Conservation (phyloP, 2,113 vertebrate genomes). For the Columbina picui region DNA sequence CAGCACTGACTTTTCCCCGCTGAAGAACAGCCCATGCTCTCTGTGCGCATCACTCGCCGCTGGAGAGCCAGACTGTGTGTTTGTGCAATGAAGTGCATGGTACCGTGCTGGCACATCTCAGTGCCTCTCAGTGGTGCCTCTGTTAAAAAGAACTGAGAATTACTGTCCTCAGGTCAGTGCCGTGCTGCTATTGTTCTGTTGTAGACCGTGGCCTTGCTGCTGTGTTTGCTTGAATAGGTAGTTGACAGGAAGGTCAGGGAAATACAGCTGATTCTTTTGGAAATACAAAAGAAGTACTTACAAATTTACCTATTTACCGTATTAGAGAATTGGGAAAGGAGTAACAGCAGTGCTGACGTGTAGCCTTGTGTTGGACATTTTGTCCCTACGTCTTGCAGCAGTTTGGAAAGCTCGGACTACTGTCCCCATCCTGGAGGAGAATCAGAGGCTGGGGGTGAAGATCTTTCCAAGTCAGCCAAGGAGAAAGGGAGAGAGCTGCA, state of each 20-base stretch:
- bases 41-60: neutral
- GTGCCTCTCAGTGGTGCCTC: constrained; percentile 25
- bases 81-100: constrained; percentile 55
- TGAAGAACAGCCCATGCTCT: neutral
- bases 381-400: neutral
- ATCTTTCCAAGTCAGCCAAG: neutral
- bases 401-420: neutral
- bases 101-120: neutral
- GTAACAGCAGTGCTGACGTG: neutral
- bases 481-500: neutral
- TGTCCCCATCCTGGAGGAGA: neutral
- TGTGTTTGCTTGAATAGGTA: neutral
- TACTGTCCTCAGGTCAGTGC: constrained; percentile 35
- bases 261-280: neutral
- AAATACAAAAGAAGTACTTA: neutral
- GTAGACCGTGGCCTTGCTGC: neutral
- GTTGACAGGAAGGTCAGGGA: neutral
- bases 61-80: constrained; percentile 1
- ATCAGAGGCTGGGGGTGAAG: neutral
- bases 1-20: neutral
- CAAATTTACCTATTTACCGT: neutral
- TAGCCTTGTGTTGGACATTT: neutral
- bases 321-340: neutral
- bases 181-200: neutral
- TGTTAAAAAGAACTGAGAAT: constrained; percentile 56